Conservation (phyloP, 2,113 vertebrate genomes). For the Cyprinodon brontotheroides region DNA sequence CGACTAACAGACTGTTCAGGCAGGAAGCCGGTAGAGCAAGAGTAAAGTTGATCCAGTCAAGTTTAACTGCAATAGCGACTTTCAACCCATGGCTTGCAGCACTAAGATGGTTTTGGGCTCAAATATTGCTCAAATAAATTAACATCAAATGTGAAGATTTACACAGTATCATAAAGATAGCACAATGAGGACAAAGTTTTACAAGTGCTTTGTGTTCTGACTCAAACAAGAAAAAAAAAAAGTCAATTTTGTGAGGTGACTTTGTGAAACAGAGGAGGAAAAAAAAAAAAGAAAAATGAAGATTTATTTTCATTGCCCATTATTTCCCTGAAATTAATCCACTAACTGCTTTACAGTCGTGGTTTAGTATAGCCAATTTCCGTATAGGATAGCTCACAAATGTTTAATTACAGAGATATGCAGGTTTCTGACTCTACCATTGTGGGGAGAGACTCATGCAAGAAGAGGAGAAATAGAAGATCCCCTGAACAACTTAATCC, state of each 20-base stretch:
- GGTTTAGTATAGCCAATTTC: constrained; percentile 39
- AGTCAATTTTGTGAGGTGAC: neutral
- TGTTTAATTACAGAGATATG: constrained; percentile 69
- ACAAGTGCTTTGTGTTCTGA: neutral
- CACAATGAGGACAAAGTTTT: neutral
- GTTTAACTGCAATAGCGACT: too few species aligned
- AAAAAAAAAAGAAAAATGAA: neutral
- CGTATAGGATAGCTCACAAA: constrained; percentile 53
- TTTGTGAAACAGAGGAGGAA: neutral
- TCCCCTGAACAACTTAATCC: constrained; percentile 81
- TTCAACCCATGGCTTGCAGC: too few species aligned
- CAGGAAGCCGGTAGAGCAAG: too few species aligned
- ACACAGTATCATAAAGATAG: too few species aligned
- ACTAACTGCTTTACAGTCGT: constrained; percentile 34
- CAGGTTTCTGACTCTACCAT: constrained; percentile 58
- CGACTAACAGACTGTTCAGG: too few species aligned
- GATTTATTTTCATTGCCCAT: constrained; percentile 24
- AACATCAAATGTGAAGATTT: too few species aligned
- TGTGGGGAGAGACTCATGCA: constrained; percentile 50
- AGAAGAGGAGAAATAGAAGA: constrained; percentile 61
- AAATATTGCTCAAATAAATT: too few species aligned
- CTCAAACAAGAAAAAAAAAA: neutral
- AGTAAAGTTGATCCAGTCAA: too few species aligned
- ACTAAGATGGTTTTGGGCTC: too few species aligned
- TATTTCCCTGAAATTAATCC: constrained; percentile 46